Evolutionary conservation across 2,888 invertebrate species (phyloP), one percentile per base, ranked within the genome.

Genomic region (Pseudococcus longispinus): DNA sequence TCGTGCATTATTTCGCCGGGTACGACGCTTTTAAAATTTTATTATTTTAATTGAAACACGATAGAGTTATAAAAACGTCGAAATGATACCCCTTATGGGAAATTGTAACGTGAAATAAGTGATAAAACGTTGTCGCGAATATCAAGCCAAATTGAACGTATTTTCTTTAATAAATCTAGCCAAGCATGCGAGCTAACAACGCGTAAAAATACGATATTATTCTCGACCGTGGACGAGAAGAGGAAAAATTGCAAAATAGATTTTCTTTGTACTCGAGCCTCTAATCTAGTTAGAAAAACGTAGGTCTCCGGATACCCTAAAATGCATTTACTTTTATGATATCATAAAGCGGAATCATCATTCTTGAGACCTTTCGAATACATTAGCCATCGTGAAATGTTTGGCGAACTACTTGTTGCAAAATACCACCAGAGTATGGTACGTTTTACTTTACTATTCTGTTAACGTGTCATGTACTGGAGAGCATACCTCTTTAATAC

Each of bases 361-460:
- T 80, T 80, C 77, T 80, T 80, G 20, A 80, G 77, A 80, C 77
- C 77, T 80, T 80, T 80, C 77, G 77, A 80, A 80, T 80, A 80
- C 77, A 80, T 80, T 80, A 80, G 42, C 77, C 42, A 80, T 80
- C 37, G 29, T 80, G 77, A 42, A 80, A 80, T 80, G 77, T 42
- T 80, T 80, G 77, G 77, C 20, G 37, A 80, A 80, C 77, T 80
- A 80, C 77, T 80, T 80, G 77, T 80, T 80, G 77, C 77, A 20
- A 80, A 80, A 80, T 42, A 20, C 74, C 29, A 74, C n/a, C 32
- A 74, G 60, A 60, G 23, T 23, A 60, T 60, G 23, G 9, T 60
- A 60, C 60, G 60, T 23, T 55, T 23, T 23, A 60, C 4, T 70
- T 70, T 70, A 70, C 70, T 18, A 70, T 70, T 70, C 70, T 1